Conservation (phyloP, 2,888 invertebrate species). For the Cataglyphis albicans region DNA sequence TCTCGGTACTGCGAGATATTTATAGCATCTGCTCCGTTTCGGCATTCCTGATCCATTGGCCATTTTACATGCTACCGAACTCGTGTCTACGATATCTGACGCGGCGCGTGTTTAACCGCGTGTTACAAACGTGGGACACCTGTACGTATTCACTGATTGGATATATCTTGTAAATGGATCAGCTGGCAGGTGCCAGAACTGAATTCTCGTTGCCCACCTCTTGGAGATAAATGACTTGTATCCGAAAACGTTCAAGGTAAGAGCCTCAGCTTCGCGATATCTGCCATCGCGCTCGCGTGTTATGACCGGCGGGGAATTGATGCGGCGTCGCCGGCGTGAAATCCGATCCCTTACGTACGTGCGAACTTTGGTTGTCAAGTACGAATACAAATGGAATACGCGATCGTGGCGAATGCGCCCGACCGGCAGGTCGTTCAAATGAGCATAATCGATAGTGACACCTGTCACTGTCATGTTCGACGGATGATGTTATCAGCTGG, state of each 20-base stretch:
- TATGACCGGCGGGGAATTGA: conserved; percentile 40
- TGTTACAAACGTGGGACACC: conserved; percentile 23
- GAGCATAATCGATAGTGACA: conserved; percentile 42
- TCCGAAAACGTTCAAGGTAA: conserved; percentile 16
- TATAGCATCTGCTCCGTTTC: conserved; percentile 44
- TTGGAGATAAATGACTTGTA: conserved; percentile 38
- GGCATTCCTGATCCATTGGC: conserved; percentile 37
- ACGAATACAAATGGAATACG: conserved; percentile 47
- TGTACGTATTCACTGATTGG: conserved; percentile 34
- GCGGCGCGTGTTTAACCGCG: conserved; percentile 42
- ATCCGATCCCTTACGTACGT: conserved; percentile 44
- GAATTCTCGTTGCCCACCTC: too few species aligned
- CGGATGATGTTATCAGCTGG: conserved; percentile 31
- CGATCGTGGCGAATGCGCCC: neutral
- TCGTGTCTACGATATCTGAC: conserved; percentile 45
- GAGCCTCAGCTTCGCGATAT: neutral
- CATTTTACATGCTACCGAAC: conserved; percentile 19
- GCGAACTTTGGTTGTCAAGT: conserved; percentile 37
- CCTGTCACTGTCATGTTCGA: conserved; percentile 32
- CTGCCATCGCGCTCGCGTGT: conserved; percentile 41
- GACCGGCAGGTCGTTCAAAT: neutral
- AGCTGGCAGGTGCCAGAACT: neutral
- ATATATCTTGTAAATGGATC: conserved; percentile 40
- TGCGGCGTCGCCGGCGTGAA: conserved; percentile 49
- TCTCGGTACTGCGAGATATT: conserved; percentile 38